Percentiles rank a stretch among this genome's conserved stretches.
Conservation (phyloP, 2,113 vertebrate genomes). For the Heterochromis multidens region DNA sequence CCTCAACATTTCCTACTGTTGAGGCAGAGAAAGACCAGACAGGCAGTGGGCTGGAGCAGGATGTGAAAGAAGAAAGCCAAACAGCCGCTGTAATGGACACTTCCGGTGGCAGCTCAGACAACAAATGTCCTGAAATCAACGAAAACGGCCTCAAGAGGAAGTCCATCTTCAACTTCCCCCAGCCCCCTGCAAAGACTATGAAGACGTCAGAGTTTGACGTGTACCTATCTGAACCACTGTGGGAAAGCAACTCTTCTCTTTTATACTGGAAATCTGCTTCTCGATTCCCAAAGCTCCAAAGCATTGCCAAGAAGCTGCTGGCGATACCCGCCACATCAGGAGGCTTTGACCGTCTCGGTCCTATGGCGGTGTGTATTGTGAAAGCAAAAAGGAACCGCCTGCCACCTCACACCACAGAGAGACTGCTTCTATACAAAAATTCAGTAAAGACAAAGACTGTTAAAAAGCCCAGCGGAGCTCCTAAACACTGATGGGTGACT, state of each 20-base stretch:
- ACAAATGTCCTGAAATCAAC: neutral
- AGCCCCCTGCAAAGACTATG: slow-evolving; percentile 45
- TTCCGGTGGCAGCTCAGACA: neutral
- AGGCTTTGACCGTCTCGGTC: slow-evolving; percentile 74
- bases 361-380: slow-evolving; percentile 67
- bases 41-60: neutral
- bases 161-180: slow-evolving; percentile 48
- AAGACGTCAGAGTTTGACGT: slow-evolving; percentile 61
- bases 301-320: slow-evolving; percentile 64
- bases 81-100: neutral
- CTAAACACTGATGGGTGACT: slow-evolving; percentile 19
- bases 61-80: neutral
- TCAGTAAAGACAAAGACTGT: slow-evolving; percentile 35
- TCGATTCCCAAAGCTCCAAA: slow-evolving; percentile 65
- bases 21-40: neutral
- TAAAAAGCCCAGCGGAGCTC: slow-evolving; percentile 4
- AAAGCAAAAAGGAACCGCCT: slow-evolving; percentile 70
- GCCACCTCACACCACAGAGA: slow-evolving; percentile 73
- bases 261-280: slow-evolving; percentile 65
- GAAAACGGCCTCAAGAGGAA: slow-evolving; percentile 62
- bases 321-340: slow-evolving; percentile 70
- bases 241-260: slow-evolving; percentile 35
- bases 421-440: slow-evolving; percentile 74
- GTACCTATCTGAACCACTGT: slow-evolving; percentile 68
- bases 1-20: neutral